Percentiles rank a stretch among this genome's conserved stretches.
Evolutionary conservation across 1,140 invertebrate species (phyloP).

Genomic region (Glomeris maerens): DNA sequence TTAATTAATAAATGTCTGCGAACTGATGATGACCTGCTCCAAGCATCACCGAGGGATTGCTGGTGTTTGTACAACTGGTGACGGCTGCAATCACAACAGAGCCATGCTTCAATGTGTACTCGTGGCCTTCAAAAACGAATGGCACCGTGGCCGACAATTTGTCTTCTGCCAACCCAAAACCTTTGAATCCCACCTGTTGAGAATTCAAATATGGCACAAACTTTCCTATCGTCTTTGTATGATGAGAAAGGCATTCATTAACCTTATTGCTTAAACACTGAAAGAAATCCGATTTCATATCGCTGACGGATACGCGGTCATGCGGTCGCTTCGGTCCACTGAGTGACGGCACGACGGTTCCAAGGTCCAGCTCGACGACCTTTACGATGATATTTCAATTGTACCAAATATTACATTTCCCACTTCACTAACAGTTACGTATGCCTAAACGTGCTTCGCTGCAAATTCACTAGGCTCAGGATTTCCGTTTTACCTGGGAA

Average conservation of each 20-base stretch:
- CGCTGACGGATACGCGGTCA: conserved; percentile 75
- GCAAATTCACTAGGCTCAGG: neutral
- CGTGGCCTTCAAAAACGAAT: conserved; percentile 63
- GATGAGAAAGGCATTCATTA: too few species aligned
- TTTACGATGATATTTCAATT: too few species aligned
- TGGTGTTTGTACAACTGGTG: conserved; percentile 95
- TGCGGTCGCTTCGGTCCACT: conserved; percentile 95
- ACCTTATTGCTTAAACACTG: conserved; percentile 81
- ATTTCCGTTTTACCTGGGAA: conserved; percentile 42
- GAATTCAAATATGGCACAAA: too few species aligned
- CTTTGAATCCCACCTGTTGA: conserved; percentile 80
- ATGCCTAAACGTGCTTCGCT: neutral
- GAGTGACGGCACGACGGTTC: conserved; percentile 79
- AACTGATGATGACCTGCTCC: conserved; percentile 59
- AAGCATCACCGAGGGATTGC: conserved; percentile 94
- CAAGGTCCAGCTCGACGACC: conserved; percentile 73
- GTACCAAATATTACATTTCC: too few species aligned
- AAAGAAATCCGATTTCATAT: conserved; percentile 82
- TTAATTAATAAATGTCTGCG: too few species aligned
- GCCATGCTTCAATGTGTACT: conserved; percentile 76
- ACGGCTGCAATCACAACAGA: conserved; percentile 95
- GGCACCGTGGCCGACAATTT: conserved; percentile 48
- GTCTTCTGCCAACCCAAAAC: conserved; percentile 62
- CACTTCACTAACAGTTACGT: neutral
- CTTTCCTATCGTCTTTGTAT: too few species aligned